A percentile compares a stretch with the other conserved stretches of the same genome.
These are phyloP conservation scores for Schizopygopsis malacanthus DNA, from an alignment of 2,797 vertebrate species.

Conservation along the genomic window DNA sequence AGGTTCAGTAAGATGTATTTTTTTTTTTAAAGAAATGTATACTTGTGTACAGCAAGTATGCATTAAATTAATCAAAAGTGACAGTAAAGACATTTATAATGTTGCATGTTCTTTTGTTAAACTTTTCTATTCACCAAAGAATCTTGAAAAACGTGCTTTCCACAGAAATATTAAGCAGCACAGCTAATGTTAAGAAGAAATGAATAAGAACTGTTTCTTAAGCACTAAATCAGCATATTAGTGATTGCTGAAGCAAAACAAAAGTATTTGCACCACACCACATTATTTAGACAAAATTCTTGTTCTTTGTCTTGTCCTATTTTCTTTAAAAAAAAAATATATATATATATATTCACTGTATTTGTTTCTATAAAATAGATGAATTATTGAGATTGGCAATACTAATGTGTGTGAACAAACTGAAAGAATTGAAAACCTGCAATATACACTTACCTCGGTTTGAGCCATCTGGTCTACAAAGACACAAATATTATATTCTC, in stretches of 20 bases:
- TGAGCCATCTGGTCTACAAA: neutral
- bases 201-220: too few relatives aligned
- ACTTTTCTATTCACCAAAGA: neutral
- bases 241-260: neutral
- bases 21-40: neutral
- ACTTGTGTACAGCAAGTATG: neutral
- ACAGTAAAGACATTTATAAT: neutral
- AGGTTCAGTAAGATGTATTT: neutral
- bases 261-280: neutral
- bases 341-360: neutral
- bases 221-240: conserved; percentile 4
- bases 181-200: too few relatives aligned
- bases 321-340: too few relatives aligned
- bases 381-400: neutral
- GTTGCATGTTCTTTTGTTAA: neutral
- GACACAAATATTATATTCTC: neutral
- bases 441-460: neutral
- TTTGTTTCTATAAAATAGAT: neutral
- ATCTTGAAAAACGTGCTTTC: neutral
- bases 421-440: neutral
- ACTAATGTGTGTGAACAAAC: neutral
- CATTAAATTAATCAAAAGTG: neutral
- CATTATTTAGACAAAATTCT: neutral
- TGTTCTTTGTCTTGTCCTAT: neutral
- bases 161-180: neutral